Conservation (phyloP, 2,113 vertebrate species). For the Syngnathus typhle region DNA sequence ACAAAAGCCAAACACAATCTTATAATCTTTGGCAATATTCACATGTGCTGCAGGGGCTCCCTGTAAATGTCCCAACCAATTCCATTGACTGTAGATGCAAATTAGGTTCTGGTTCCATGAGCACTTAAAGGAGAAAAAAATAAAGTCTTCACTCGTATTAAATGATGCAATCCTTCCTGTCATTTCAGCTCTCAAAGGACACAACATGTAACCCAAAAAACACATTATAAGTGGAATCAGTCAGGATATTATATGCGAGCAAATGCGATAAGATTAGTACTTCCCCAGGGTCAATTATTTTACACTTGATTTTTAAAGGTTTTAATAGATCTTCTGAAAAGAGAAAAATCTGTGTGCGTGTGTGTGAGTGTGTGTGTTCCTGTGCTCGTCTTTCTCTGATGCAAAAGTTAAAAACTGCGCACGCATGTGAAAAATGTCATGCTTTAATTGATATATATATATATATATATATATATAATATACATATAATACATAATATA, state of each 20-base stretch:
- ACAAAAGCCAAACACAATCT: slow-evolving; percentile 22
- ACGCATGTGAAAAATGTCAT: slow-evolving; percentile 40
- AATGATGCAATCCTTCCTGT: slow-evolving; percentile 52
- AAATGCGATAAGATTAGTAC: slow-evolving; percentile 21
- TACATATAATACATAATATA: neutral
- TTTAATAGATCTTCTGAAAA: slow-evolving; percentile 15
- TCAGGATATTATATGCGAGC: slow-evolving; percentile 28
- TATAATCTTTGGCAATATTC: neutral
- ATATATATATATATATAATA: neutral
- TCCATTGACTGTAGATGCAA: slow-evolving; percentile 24
- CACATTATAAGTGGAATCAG: slow-evolving; percentile 13
- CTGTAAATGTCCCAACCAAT: slow-evolving; percentile 24
- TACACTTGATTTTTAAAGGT: slow-evolving; percentile 20
- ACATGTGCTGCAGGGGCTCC: neutral
- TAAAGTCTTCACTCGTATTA: slow-evolving; percentile 21
- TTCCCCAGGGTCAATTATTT: slow-evolving; percentile 32
- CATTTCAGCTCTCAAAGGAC: slow-evolving; percentile 56
- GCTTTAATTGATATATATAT: neutral
- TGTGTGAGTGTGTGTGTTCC: slow-evolving; percentile 10
- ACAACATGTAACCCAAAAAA: slow-evolving; percentile 18
- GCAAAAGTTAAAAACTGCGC: slow-evolving; percentile 32
- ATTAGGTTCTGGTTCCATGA: neutral
- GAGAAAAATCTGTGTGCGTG: neutral
- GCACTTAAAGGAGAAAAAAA: neutral
- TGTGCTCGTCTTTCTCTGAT: slow-evolving; percentile 26